phyloP scores from a whole-genome alignment of 2,113 vertebrate species.

The Cryptomyrus ogoouensis region DNA sequence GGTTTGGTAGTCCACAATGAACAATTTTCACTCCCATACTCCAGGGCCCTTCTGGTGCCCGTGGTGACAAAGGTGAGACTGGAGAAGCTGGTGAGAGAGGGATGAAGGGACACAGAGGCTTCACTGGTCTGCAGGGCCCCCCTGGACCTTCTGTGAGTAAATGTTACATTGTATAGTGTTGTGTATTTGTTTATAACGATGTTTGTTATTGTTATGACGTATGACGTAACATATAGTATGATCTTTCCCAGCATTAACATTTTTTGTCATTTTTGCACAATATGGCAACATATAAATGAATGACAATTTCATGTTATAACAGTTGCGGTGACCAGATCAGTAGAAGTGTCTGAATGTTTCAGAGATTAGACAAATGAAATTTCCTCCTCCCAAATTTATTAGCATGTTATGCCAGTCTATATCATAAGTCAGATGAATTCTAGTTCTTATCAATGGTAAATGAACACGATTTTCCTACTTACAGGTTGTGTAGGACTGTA shows the following conservation, averaged over 20 bases:
- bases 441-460: not conserved
- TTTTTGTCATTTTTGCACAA: not conserved
- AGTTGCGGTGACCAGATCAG: not conserved
- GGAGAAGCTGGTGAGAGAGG: constrained; percentile 95
- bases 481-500: not conserved
- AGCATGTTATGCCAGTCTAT: not conserved
- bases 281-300: not conserved
- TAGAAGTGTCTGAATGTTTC: not conserved
- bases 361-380: not conserved
- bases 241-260: not conserved
- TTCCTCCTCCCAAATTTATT: not conserved
- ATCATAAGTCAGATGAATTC: not conserved
- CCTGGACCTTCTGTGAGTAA: constrained; percentile 80
- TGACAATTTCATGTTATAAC: not conserved
- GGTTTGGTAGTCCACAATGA: not conserved
- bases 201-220: not conserved
- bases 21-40: constrained; percentile 20
- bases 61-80: constrained; percentile 95
- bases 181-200: not conserved
- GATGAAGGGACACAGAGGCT: constrained; percentile 98
- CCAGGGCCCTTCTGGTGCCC: constrained; percentile 78
- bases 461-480: not conserved
- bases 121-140: constrained; percentile 90
- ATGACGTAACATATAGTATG: not conserved
- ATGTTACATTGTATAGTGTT: not conserved